Conservation (phyloP, 2,888 invertebrate species). For the Spisula subtruncata region DNA sequence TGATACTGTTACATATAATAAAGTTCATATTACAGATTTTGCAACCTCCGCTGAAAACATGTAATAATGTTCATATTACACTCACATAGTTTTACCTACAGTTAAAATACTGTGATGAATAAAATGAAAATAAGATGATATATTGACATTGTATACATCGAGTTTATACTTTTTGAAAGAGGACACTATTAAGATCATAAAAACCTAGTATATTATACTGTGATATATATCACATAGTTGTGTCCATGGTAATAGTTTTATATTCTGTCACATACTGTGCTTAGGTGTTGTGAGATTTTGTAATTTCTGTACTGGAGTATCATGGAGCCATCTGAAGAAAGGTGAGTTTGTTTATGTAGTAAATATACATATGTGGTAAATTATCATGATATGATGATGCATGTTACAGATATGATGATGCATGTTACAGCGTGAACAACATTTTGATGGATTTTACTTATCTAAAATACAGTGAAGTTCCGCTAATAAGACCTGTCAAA, state of each 20-base stretch:
- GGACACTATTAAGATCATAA: slow-evolving; percentile 2
- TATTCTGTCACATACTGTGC: slow-evolving; percentile 8
- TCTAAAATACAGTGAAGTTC: no score
- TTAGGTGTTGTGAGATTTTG: background rate
- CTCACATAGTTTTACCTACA: background rate
- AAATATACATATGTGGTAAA: background rate
- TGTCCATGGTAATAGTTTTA: background rate
- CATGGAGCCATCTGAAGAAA: slow-evolving; percentile 2
- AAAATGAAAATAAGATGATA: background rate
- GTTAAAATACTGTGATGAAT: background rate
- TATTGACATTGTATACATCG: background rate
- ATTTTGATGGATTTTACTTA: background rate
- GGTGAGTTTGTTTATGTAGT: slow-evolving; percentile 11
- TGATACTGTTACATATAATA: background rate
- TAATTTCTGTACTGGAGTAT: background rate
- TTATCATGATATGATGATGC: background rate
- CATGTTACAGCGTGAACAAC: background rate
- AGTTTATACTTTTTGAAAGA: background rate
- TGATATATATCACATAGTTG: background rate
- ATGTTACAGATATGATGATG: background rate
- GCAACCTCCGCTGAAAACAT: background rate
- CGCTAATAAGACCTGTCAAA: no score
- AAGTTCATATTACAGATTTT: background rate
- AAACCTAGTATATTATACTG: background rate
- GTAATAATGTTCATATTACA: background rate